Evolutionary conservation across 1,140 invertebrate genomes (phyloP), one percentile per base, ranked within the genome.

Genomic region (Calliopsis andreniformis): DNA sequence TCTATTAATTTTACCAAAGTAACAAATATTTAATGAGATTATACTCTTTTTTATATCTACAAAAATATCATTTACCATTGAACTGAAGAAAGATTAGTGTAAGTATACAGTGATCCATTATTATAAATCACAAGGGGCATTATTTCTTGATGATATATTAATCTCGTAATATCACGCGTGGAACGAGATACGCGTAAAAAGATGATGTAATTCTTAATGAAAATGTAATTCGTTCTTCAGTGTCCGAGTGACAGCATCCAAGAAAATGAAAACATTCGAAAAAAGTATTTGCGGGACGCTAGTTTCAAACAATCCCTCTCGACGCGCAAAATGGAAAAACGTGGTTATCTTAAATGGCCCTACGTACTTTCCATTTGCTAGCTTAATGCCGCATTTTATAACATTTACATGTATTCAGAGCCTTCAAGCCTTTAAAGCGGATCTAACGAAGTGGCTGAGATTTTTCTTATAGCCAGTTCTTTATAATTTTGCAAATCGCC

Each of bases 361-460:
- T 10, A 30, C 25, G 61, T 42, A 28, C 42, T 63, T 45, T 30
- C 39, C 23, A 63, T 63, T 63, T 63, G 28, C 23, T 10, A 3
- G 23, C 18, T 63, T 45, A 63, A 63, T 30, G 28, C 2, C 28
- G 10, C 25, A 20, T 62, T 62, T 20, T 62, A 43, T 61, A 61
- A 28, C 59, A 62, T 62, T 62, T 45, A 62, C 59, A 18, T 45
- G 59, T 14, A 43, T n/a, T 45, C 25, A 30, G 18, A n/a, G 14
- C 6, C 16, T 62, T 62, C 8, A 25, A 25, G 16, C 39, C 5
- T n/a, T 63, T 63, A 45, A 62, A 62, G 59, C 1, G 18, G 23
- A 62, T 28, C 8, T 28, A 28, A 0, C 10, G 0, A 12, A 63
- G 61, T 10, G 10, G 7, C 10, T 12, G 23, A 3, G 2, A 18